Evolutionary conservation across 2,888 invertebrate genomes (phyloP).

Genomic region (Lasioglossum oenotherae): DNA sequence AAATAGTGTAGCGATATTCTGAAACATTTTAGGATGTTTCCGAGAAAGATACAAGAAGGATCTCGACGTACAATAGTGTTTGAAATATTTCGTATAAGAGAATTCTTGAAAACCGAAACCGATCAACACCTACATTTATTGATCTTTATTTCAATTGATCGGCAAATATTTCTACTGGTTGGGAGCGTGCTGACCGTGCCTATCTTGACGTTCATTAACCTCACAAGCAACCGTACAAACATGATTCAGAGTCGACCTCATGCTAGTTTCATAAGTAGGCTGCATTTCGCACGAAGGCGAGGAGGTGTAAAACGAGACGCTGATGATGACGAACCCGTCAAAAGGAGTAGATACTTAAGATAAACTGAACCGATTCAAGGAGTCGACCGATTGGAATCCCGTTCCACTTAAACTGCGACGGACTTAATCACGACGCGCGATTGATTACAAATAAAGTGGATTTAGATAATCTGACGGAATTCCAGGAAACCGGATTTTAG

Average conservation of each 20-base stretch:
- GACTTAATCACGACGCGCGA: background rate
- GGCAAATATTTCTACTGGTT: background rate
- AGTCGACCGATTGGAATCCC: background rate
- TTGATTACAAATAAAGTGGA: background rate
- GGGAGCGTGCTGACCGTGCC: background rate
- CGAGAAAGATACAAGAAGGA: background rate
- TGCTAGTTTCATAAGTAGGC: conserved; percentile 2
- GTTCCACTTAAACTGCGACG: background rate
- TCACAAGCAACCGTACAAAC: background rate
- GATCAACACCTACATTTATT: background rate
- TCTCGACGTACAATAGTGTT: no score
- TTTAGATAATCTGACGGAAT: background rate
- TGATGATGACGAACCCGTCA: background rate
- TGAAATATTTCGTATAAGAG: background rate
- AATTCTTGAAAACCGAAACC: background rate
- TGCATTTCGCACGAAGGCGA: background rate
- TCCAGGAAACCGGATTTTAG: background rate
- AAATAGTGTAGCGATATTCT: background rate
- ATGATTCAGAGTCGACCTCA: background rate
- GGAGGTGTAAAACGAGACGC: background rate
- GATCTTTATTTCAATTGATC: background rate
- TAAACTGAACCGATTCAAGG: background rate
- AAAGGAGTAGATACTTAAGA: background rate
- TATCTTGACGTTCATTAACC: background rate
- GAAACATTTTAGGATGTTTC: background rate